Conservation (phyloP, 2,888 invertebrate genomes). For the Rhodophaea formosa region DNA sequence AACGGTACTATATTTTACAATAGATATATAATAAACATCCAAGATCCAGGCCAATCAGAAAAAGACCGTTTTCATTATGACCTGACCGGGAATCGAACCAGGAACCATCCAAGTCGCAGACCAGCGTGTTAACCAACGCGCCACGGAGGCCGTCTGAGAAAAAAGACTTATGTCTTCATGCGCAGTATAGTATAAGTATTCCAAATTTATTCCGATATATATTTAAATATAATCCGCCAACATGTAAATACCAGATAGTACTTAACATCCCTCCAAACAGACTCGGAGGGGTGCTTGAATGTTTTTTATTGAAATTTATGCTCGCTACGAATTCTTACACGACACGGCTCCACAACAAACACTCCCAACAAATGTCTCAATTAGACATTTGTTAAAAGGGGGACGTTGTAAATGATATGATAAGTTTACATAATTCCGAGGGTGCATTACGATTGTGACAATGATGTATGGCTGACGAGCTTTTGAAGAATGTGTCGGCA, state of each 20-base stretch:
- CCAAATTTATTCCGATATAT: too few species aligned
- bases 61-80: too few species aligned
- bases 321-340: constrained; percentile 31
- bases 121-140: too few species aligned
- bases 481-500: not conserved
- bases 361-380: too few species aligned
- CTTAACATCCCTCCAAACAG: constrained; percentile 10
- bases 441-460: constrained; percentile 20
- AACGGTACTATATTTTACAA: too few species aligned
- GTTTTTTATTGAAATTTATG: constrained; percentile 46
- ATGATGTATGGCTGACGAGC: not conserved
- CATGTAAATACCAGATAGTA: constrained; percentile 1
- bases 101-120: too few species aligned
- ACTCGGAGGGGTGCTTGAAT: constrained; percentile 17
- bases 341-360: constrained; percentile 35
- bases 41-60: too few species aligned
- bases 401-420: constrained; percentile 39
- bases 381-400: constrained; percentile 45
- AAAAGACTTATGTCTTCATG: too few species aligned
- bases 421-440: constrained; percentile 32
- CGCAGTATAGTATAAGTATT: too few species aligned
- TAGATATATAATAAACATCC: too few species aligned
- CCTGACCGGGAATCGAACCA: too few species aligned
- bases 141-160: too few species aligned
- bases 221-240: not conserved